Evolutionary conservation across 2,797 vertebrate genomes (phyloP).

Genomic region (Hydrocynus forskahlii): DNA sequence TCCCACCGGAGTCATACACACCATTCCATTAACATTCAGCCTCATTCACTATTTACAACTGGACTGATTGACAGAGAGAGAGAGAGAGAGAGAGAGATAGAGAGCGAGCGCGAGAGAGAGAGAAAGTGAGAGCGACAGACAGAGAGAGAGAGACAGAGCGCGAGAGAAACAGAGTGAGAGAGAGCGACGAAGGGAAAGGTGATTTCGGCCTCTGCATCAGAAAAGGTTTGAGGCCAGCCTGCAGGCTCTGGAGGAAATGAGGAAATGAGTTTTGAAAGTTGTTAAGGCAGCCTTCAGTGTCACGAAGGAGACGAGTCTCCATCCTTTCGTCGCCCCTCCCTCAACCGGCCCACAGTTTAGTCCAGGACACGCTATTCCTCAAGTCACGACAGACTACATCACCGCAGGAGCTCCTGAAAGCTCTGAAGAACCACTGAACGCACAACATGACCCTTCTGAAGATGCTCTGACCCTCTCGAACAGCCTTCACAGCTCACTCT

Average conservation of each 20-base stretch:
- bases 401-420: neutral
- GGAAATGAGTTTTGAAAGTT: constrained; percentile 47
- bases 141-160: neutral
- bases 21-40: constrained; percentile 63
- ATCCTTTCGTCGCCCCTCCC: neutral
- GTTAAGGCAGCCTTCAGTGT: constrained; percentile 23
- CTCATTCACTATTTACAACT: constrained; percentile 62
- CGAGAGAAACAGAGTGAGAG: neutral
- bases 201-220: constrained; percentile 50
- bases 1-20: constrained; percentile 55
- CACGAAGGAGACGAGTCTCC: constrained; percentile 10
- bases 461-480: no score
- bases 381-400: neutral
- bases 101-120: constrained; percentile 1
- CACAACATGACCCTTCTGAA: no score
- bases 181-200: neutral
- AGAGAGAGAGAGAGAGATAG: neutral
- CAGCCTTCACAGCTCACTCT: no score
- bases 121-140: neutral
- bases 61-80: constrained; percentile 31
- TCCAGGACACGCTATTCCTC: constrained; percentile 19
- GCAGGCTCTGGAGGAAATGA: constrained; percentile 44
- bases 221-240: constrained; percentile 26
- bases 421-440: neutral
- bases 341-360: constrained; percentile 11